Conservation (phyloP, 2,888 invertebrate genomes). For the Psylliodes chrysocephalus region DNA sequence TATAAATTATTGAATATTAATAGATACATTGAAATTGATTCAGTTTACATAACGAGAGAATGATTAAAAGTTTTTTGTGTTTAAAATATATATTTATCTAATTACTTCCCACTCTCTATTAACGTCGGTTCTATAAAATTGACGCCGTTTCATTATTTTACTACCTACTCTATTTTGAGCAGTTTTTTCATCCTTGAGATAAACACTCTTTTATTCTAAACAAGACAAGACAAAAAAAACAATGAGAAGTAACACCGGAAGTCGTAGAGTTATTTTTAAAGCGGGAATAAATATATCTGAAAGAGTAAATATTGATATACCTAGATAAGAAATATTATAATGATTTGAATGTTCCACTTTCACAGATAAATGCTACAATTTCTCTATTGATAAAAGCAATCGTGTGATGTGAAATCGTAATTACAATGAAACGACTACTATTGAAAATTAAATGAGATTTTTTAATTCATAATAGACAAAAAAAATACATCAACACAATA, state of each 20-base stretch:
- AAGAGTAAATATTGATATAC: slow-evolving; percentile 38
- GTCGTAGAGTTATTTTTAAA: slow-evolving; percentile 36
- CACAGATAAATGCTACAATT: slow-evolving; percentile 34
- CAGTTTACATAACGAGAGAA: no score
- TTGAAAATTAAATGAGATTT: slow-evolving; percentile 32
- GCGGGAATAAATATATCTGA: slow-evolving; percentile 32
- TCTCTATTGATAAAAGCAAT: slow-evolving; percentile 36
- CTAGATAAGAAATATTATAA: slow-evolving; percentile 37
- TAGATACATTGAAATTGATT: no score
- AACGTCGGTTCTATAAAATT: no score
- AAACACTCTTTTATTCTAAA: slow-evolving; percentile 15
- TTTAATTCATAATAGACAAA: slow-evolving; percentile 33
- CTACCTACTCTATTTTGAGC: neutral
- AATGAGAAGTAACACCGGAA: slow-evolving; percentile 39
- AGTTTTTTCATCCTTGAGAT: neutral
- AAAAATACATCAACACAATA: slow-evolving; percentile 1
- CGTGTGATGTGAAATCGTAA: slow-evolving; percentile 38
- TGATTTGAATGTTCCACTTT: slow-evolving; percentile 37
- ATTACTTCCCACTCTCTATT: no score
- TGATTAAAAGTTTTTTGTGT: no score
- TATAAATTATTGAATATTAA: no score
- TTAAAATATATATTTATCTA: no score
- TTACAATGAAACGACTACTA: slow-evolving; percentile 23
- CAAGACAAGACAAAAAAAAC: slow-evolving; percentile 27
- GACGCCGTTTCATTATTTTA: no score